Percentiles rank a stretch among this genome's conserved stretches.
phyloP scores from a whole-genome alignment of 92 coral and sea anemone genomes.

The Diadumene lineata region DNA sequence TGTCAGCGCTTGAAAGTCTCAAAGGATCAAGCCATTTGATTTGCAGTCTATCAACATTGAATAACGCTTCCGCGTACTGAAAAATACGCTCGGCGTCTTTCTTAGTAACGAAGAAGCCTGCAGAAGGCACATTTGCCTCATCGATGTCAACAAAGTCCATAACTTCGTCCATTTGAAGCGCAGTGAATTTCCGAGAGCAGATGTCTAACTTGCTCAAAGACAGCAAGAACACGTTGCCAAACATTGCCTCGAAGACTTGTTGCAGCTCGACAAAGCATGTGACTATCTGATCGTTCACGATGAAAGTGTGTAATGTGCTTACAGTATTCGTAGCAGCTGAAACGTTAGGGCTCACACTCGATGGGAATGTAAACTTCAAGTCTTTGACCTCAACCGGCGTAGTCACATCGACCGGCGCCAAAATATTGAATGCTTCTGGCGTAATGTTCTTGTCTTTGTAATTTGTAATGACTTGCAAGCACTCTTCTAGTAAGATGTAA shows the following conservation, averaged over 20 bases:
- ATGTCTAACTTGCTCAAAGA: conserved; percentile 33
- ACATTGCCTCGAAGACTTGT: conserved; percentile 48
- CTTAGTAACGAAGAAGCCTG: conserved; percentile 43
- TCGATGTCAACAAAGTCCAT: conserved; percentile 49
- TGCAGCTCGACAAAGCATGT: conserved; percentile 54
- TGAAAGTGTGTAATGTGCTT: conserved; percentile 40
- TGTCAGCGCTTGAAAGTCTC: conserved; percentile 22
- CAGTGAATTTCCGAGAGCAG: conserved; percentile 24
- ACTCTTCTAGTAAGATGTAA: conserved; percentile 45
- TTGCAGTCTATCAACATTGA: conserved; percentile 38
- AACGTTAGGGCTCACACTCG: background rate
- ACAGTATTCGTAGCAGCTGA: background rate
- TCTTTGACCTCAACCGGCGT: background rate
- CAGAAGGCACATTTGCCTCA: conserved; percentile 19
- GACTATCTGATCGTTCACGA: conserved; percentile 43
- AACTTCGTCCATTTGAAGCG: conserved; percentile 36
- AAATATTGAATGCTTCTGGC: conserved; percentile 42
- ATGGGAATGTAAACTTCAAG: background rate
- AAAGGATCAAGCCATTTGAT: conserved; percentile 59
- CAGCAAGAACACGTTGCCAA: conserved; percentile 45
- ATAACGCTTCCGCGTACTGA: conserved; percentile 63
- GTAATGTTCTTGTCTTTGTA: conserved; percentile 37
- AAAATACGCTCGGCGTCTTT: conserved; percentile 65
- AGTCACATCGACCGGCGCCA: conserved; percentile 13
- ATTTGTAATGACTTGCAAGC: conserved; percentile 31